phyloP scores from a whole-genome alignment of 2,113 vertebrate species.

The Microcebus tavaratra region DNA sequence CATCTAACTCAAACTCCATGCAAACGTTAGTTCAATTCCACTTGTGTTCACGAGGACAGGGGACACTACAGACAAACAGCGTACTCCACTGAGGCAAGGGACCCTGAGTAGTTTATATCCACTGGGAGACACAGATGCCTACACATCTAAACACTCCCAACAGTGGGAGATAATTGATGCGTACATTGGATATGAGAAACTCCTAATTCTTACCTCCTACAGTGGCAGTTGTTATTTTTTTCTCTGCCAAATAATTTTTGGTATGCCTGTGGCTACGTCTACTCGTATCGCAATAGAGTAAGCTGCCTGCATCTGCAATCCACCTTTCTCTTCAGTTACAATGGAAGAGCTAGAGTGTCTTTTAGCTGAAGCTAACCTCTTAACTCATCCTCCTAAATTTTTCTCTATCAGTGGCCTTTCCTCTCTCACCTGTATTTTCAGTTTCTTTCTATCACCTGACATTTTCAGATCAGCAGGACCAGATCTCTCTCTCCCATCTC shows the following conservation, averaged over 20 bases:
- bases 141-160: neutral
- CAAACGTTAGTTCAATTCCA: neutral
- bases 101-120: neutral
- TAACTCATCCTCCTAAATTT: neutral
- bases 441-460: neutral
- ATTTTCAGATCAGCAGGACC: neutral
- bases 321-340: fast-evolving
- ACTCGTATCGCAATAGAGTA: neutral
- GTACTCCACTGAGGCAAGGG: neutral
- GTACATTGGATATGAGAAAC: neutral
- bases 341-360: neutral
- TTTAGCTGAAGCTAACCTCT: neutral
- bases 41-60: neutral
- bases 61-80: no score
- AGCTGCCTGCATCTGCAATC: neutral
- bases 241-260: neutral
- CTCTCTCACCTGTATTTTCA: neutral
- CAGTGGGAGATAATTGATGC: neutral
- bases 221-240: neutral
- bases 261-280: neutral
- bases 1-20: neutral
- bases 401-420: neutral
- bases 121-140: neutral
- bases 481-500: neutral
- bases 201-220: neutral